phyloP scores from a whole-genome alignment of 2,797 vertebrate species.

The Liparis tanakae region DNA sequence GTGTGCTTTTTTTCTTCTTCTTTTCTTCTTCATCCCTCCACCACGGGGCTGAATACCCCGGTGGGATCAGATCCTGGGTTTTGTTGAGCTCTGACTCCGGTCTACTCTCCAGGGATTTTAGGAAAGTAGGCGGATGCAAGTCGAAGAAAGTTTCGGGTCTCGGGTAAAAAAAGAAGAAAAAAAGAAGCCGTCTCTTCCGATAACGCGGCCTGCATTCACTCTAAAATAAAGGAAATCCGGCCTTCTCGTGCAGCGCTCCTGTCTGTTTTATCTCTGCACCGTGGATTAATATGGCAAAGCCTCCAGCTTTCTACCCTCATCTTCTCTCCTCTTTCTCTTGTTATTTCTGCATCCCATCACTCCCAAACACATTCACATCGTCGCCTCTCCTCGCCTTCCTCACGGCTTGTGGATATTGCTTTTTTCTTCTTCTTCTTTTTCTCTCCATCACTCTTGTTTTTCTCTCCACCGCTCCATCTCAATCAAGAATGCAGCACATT shows the following conservation, averaged over 20 bases:
- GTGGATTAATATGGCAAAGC: constrained; percentile 72
- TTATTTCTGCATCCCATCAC: constrained; percentile 64
- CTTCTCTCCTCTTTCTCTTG: constrained; percentile 49
- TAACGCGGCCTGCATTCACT: constrained; percentile 54
- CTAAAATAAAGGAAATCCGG: constrained; percentile 55
- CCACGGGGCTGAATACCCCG: constrained; percentile 24
- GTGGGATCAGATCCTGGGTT: constrained; percentile 53
- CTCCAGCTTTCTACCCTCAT: constrained; percentile 52
- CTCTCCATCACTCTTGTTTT: constrained; percentile 55
- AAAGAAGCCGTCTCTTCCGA: constrained; percentile 40
- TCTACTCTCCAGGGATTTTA: constrained; percentile 38
- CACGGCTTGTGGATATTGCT: constrained; percentile 54
- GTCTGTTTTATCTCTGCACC: constrained; percentile 62
- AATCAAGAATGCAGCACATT: constrained; percentile 76
- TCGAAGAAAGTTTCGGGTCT: constrained; percentile 53
- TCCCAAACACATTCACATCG: constrained; percentile 38
- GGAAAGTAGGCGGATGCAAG: constrained; percentile 44
- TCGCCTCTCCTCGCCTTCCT: constrained; percentile 24
- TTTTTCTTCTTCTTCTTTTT: constrained; percentile 16
- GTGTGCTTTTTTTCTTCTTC: constrained; percentile 36
- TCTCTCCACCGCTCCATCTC: constrained; percentile 65
- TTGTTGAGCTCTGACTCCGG: constrained; percentile 44
- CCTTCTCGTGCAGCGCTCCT: constrained; percentile 58
- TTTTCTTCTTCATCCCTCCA: constrained; percentile 19
- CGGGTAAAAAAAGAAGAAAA: constrained; percentile 37